Evolutionary conservation across 1,140 invertebrate genomes (phyloP), one percentile per base, ranked within the genome.

Genomic region (Phenacoccus solenopsis): DNA sequence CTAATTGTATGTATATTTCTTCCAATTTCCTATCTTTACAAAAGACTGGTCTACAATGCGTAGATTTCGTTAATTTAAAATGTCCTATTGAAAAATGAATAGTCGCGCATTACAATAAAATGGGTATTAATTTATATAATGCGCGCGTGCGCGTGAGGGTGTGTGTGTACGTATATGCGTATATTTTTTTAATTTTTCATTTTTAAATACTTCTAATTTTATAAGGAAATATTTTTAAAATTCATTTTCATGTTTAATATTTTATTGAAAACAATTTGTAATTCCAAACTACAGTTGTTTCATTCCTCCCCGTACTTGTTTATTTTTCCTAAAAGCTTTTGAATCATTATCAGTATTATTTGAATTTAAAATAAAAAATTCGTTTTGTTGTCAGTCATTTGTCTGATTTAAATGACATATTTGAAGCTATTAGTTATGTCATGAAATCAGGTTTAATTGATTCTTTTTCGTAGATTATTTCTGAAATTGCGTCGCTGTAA

Each of bases 141-240:
- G 38, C 16, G 38, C 16, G 38, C 3, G 38, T 49, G 38, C 20
- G 16, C 2, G 38, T 49, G 38, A 2, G 38, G 3, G 30, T 32
- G 30, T 32, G 13, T 32, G 30, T 7, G 30, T 32, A 32, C 38
- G 38, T n/a, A 16, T 49, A 49, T 2, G 38, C 38, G 38, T 16
- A 49, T 2, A n/a, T 49, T 16, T 49, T 49, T 49, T 49, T 49
- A 49, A 16, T 49, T 49, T 49, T 49, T n/a, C 20, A 49, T 49
- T 49, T 49, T 49, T 49, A 49, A 49, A 49, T 49, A 16, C 38
- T 49, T 49, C 3, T 49, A 49, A 49, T 49, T 49, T 49, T 49
- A 49, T 49, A 49, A n/a, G n/a, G n/a, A n/a, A n/a, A n/a, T 49
- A 49, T 49, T 49, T 49, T 49, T 49, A 49, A 49, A 49, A n/a